phyloP scores from a whole-genome alignment of 2,888 invertebrate genomes.

The Lissocephala sabroskyi region DNA sequence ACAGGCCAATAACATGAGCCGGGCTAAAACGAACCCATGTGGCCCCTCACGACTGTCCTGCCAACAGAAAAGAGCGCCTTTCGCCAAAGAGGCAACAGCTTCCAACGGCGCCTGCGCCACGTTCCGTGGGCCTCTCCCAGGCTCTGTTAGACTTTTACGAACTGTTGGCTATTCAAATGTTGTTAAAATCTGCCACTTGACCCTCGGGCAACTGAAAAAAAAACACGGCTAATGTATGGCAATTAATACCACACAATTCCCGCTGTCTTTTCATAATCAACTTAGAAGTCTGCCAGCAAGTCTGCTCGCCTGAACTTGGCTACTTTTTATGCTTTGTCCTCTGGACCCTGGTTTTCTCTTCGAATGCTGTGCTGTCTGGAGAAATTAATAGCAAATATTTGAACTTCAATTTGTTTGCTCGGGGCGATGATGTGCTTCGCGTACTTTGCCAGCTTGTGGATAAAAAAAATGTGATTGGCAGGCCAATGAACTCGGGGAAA shows the following conservation, averaged over 20 bases:
- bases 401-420: constrained; percentile 48
- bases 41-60: too few relatives aligned
- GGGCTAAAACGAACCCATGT: neutral
- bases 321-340: constrained; percentile 30
- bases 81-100: too few relatives aligned
- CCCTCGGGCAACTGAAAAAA: constrained; percentile 2
- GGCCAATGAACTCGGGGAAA: too few relatives aligned
- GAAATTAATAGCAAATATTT: constrained; percentile 64
- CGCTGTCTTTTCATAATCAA: constrained; percentile 8
- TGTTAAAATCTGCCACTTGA: constrained; percentile 25
- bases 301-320: neutral
- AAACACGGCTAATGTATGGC: constrained; percentile 45
- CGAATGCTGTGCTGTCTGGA: constrained; percentile 33
- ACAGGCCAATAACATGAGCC: constrained; percentile 39
- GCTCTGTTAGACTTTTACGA: constrained; percentile 19
- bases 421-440: too few relatives aligned
- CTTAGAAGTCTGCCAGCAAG: neutral
- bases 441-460: too few relatives aligned
- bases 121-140: too few relatives aligned
- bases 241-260: constrained; percentile 53
- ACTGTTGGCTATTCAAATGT: constrained; percentile 28
- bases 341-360: constrained; percentile 32
- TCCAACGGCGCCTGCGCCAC: too few relatives aligned
- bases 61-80: too few relatives aligned
- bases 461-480: too few relatives aligned